A percentile compares a stretch with the other conserved stretches of the same genome.
phyloP scores from a whole-genome alignment of 1,140 invertebrate genomes.

The Cotesia chilonis region DNA sequence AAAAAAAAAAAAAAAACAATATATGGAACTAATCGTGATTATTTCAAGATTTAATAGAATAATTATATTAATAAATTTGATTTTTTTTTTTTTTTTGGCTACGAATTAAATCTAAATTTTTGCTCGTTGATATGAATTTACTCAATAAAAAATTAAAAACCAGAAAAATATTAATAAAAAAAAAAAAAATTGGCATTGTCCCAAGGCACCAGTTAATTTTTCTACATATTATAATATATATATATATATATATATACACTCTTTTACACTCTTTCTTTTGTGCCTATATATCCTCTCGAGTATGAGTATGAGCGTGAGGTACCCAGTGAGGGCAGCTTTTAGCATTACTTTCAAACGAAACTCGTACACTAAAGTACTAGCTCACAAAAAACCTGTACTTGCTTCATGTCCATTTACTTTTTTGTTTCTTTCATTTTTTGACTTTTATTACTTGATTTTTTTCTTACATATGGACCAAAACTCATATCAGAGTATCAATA shows the following conservation, averaged over 20 bases:
- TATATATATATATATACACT: no score
- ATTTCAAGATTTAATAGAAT: no score
- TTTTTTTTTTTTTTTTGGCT: no score
- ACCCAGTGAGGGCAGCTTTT: slow-evolving; percentile 28
- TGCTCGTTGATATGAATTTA: slow-evolving; percentile 4
- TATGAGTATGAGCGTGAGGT: slow-evolving; percentile 10
- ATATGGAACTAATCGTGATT: no score
- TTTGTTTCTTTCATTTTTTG: neutral
- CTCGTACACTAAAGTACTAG: slow-evolving; percentile 23
- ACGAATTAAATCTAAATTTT: no score
- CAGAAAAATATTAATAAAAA: neutral
- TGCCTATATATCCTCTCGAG: neutral
- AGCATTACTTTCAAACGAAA: slow-evolving; percentile 32
- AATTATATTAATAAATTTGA: no score
- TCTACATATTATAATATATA: neutral
- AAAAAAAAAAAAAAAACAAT: no score
- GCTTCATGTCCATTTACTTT: slow-evolving; percentile 1
- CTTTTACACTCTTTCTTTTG: slow-evolving; percentile 25
- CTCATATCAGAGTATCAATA: no score
- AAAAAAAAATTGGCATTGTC: neutral
- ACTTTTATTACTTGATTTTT: neutral
- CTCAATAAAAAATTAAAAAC: slow-evolving; percentile 13
- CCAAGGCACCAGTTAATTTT: neutral
- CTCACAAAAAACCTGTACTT: slow-evolving; percentile 11
- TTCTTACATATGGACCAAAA: neutral